Conservation (phyloP, 2,113 vertebrate species). For the Gymnobelideus leadbeateri region DNA sequence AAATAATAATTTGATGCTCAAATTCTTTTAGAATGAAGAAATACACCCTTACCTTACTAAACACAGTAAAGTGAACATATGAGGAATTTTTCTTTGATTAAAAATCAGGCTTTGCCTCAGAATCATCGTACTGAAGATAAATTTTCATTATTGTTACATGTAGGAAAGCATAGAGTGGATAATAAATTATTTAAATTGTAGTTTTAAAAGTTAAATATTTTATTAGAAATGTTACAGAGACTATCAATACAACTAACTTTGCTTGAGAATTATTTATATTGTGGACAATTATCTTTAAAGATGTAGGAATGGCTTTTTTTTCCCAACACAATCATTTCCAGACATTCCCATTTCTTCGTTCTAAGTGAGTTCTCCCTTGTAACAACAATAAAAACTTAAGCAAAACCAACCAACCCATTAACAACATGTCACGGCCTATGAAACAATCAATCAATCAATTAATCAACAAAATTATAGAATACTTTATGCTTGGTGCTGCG, state of each 20-base stretch:
- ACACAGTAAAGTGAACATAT: not conserved
- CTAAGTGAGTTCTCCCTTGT: not conserved
- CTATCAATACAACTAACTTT: not conserved
- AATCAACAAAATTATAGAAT: not conserved
- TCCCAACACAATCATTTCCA: not conserved
- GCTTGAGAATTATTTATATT: not conserved
- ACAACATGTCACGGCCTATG: not conserved
- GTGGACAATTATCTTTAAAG: not conserved
- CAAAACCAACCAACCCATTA: not conserved
- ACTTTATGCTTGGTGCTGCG: not conserved
- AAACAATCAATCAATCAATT: not conserved
- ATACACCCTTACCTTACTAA: not conserved
- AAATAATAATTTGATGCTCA: not conserved
- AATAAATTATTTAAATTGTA: not conserved
- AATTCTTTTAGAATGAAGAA: not conserved
- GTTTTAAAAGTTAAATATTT: not conserved
- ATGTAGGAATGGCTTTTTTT: not conserved
- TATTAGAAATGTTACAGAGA: not conserved
- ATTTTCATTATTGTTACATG: not conserved
- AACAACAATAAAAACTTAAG: not conserved
- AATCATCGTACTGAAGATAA: not conserved
- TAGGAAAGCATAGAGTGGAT: not conserved
- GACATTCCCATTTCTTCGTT: not conserved
- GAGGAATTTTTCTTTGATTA: not conserved
- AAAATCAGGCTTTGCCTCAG: not conserved